Conservation (phyloP, 2,888 invertebrate species). For the Pardosa pseudoannulata region DNA sequence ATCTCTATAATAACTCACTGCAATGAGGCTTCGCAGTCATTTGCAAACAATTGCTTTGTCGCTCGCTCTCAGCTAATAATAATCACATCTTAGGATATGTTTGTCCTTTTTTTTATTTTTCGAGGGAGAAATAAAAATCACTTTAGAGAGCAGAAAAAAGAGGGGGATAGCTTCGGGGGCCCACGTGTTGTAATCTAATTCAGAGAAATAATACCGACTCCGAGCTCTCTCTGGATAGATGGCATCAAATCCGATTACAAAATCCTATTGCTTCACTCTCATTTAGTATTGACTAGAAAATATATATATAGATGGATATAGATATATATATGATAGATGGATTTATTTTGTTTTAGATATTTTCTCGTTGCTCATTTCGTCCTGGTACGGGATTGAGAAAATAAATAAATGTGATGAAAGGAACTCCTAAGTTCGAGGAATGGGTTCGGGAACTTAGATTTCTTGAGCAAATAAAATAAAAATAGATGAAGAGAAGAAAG, state of each 20-base stretch:
- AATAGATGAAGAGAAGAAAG: conserved; percentile 8
- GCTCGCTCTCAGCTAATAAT: conserved; percentile 57
- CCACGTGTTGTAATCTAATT: conserved; percentile 65
- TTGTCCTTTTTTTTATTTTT: conserved; percentile 30
- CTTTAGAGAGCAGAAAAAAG: conserved; percentile 24
- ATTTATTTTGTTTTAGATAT: conserved; percentile 35
- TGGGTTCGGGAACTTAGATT: conserved; percentile 6
- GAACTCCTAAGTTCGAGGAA: conserved; percentile 2
- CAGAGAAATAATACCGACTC: conserved; percentile 62
- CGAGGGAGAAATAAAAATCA: conserved; percentile 24
- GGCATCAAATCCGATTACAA: conserved; percentile 69
- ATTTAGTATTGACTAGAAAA: conserved; percentile 45
- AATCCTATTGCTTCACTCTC: conserved; percentile 67
- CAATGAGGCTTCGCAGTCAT: conserved; percentile 60
- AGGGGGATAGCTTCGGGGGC: conserved; percentile 41
- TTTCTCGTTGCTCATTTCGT: conserved; percentile 45
- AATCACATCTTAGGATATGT: conserved; percentile 61
- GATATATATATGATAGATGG: conserved; percentile 29
- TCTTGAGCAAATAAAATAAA: background rate
- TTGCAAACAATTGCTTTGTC: conserved; percentile 64
- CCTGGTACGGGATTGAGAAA: conserved; percentile 38
- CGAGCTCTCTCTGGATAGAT: conserved; percentile 40
- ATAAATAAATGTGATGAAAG: conserved; percentile 50
- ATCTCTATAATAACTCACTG: conserved; percentile 42
- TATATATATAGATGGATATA: background rate